Base-by-base conservation (phyloP, 2,113 vertebrate genomes). In the Ellobius talpinus region DNA sequence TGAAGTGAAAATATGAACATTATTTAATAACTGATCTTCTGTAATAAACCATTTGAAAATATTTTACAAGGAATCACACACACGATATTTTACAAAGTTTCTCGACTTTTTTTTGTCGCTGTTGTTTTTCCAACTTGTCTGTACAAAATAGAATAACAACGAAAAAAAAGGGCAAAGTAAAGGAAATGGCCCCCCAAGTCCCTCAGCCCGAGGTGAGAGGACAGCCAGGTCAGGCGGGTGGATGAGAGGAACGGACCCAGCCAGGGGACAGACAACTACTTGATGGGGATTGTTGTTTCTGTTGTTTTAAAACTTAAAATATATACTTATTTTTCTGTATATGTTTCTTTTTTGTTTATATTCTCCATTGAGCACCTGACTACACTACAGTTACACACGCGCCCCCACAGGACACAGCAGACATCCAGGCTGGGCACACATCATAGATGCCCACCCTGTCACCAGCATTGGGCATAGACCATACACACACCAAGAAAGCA, bases 1-100 rank as follows among this genome's bases (percentile, higher is more conserved):
- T 99, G 99, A 99, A 99, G 99, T 99, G 99, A 99, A 99, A 99
- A 99, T 99, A 99, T 99, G 99, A 99, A 99, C 99, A 99, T 99
- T 99, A 99, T 99, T 99, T 99, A 99, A 99, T 99, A 99, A 99
- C 99, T 99, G 99, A 99, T 99, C 99, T 99, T 99, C 99, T 99
- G 99, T 99, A 99, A 99, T 99, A 99, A 99, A 99, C 99, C 99
- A 99, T 99, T 99, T 99, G 99, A 99, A 99, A 99, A 99, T 99
- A 99, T 99, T 99, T 99, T 99, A 99, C 99, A 99, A 99, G 99
- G 99, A 99, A 99, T 99, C 99, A 99, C 99, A 99, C 99, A 98
- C 99, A 99, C 99, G 87, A 99, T 99, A 99, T 99, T 99, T 99
- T 99, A 99, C 99, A 99, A 99, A 99, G 99, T 99, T 98, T 98